These are phyloP conservation scores for Xiphophorus maculatus DNA, from an alignment of 2,113 vertebrate species.

Conservation along the genomic window DNA sequence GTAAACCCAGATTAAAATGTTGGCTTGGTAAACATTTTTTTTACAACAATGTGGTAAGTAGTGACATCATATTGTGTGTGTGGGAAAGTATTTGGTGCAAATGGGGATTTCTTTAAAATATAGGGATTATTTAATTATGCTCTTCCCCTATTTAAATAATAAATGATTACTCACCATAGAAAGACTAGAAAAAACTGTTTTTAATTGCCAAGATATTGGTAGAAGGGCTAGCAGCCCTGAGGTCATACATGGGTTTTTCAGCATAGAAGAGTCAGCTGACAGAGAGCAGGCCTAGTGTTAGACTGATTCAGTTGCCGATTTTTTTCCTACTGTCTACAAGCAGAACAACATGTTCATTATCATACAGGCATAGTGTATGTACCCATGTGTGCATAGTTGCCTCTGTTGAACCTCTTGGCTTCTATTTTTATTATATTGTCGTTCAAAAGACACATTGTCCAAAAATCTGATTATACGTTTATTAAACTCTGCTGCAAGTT, in stretches of 20 bases:
- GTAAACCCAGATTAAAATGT: not conserved
- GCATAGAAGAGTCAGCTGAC: constrained; percentile 70
- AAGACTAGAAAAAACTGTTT: not conserved
- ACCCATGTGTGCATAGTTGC: constrained; percentile 4
- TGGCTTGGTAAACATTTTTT: not conserved
- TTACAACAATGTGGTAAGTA: not conserved
- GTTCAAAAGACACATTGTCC: constrained; percentile 70
- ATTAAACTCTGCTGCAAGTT: constrained; percentile 56
- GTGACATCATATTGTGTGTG: no score
- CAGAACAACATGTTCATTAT: constrained; percentile 26
- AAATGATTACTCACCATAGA: not conserved
- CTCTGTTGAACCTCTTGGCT: constrained; percentile 24
- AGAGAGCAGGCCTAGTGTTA: constrained; percentile 62
- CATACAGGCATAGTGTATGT: not conserved
- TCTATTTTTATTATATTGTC: constrained; percentile 11
- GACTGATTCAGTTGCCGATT: constrained; percentile 56
- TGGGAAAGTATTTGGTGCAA: no score
- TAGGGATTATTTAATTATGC: no score
- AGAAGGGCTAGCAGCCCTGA: constrained; percentile 22
- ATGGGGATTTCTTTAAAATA: no score
- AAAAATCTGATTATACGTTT: constrained; percentile 63
- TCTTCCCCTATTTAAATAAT: not conserved
- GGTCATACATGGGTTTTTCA: constrained; percentile 39
- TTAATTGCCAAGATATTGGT: not conserved
- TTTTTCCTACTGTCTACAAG: constrained; percentile 32